phyloP scores from a whole-genome alignment of 92 coral and sea anemone genomes.

The Nematostella vectensis region DNA sequence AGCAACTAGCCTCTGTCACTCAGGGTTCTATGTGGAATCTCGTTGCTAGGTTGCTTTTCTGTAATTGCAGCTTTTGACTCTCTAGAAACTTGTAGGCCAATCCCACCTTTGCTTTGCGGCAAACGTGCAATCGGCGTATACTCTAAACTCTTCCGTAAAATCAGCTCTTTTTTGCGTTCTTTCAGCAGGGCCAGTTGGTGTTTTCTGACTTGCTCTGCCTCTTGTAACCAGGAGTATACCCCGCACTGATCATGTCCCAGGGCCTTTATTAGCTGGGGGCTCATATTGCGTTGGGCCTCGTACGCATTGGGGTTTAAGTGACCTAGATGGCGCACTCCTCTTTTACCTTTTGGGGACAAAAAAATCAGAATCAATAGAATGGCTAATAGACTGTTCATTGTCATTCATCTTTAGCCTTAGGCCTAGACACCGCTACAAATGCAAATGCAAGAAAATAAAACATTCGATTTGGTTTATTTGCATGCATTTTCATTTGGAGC shows the following conservation, averaged over 20 bases:
- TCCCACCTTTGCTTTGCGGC: no score
- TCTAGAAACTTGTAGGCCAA: no score
- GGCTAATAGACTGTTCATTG: no score
- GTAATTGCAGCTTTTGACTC: no score
- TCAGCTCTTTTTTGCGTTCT: conserved; percentile 33
- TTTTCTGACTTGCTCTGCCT: conserved; percentile 49
- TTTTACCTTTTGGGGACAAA: conserved; percentile 44
- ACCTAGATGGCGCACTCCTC: conserved; percentile 81
- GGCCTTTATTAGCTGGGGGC: conserved; percentile 61
- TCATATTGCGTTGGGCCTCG: conserved; percentile 60
- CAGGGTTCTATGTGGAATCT: no score
- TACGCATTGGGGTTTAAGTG: conserved; percentile 40
- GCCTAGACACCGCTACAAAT: no score
- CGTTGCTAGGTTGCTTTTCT: no score
- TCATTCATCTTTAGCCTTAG: no score
- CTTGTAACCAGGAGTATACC: conserved; percentile 66
- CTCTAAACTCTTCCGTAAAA: conserved; percentile 37
- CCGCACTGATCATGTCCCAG: conserved; percentile 45
- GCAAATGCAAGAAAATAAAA: no score
- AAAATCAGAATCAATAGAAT: background rate
- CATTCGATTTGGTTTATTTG: no score
- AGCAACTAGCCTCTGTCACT: no score
- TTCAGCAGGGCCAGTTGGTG: conserved; percentile 58
- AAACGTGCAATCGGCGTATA: background rate
- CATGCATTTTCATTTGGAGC: no score